Conservation (phyloP, 2,797 vertebrate species). For the Dicrostonyx torquatus region DNA sequence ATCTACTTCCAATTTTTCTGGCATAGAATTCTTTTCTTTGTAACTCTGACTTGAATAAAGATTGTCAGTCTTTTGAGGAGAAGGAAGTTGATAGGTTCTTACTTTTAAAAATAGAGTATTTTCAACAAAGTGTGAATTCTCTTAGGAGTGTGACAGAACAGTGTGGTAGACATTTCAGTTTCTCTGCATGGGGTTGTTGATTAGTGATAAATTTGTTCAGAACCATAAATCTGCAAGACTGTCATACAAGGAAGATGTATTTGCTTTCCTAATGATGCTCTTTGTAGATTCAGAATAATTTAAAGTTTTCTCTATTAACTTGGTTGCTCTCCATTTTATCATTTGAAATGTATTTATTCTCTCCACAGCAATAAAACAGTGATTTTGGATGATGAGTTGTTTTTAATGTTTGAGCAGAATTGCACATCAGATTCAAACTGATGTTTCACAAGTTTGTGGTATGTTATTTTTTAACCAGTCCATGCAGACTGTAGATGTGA, state of each 20-base stretch:
- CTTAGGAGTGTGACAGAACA: background rate
- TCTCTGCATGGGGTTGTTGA: background rate
- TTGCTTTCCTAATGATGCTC: background rate
- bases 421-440: background rate
- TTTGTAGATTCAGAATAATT: constrained; percentile 35
- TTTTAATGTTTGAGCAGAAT: constrained; percentile 12
- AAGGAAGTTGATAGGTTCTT: background rate
- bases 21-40: background rate
- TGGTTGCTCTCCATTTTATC: background rate
- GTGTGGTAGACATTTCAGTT: background rate
- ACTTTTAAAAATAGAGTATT: background rate
- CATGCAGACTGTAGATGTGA: background rate
- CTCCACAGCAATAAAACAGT: constrained; percentile 11
- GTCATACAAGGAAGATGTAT: constrained; percentile 3
- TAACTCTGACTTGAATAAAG: background rate
- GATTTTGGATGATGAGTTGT: background rate
- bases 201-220: constrained; percentile 6
- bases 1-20: background rate
- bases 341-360: background rate
- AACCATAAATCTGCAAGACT: constrained; percentile 2
- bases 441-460: background rate
- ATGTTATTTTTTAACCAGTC: background rate
- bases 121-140: background rate
- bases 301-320: constrained; percentile 55
- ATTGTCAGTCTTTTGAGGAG: background rate